A percentile compares a stretch with the other conserved stretches of the same genome.
These are phyloP conservation scores for Nothoprocta pentlandii DNA, from an alignment of 2,113 vertebrate genomes.

Conservation along the genomic window DNA sequence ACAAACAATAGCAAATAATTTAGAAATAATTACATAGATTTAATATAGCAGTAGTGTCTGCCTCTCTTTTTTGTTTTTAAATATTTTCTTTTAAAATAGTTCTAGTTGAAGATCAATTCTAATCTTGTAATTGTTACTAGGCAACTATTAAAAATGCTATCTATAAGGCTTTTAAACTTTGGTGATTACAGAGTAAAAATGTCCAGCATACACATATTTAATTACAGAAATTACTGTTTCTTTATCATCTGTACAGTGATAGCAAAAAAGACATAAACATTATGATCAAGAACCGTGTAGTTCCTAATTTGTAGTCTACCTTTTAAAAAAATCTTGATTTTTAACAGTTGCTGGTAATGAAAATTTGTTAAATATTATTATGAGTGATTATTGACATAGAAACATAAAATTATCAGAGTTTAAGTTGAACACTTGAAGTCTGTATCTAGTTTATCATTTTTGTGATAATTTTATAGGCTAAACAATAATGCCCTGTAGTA, in stretches of 20 bases:
- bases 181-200: constrained; percentile 37
- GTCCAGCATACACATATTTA: neutral
- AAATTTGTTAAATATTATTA: neutral
- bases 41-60: neutral
- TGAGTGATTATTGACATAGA: neutral
- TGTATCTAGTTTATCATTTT: neutral
- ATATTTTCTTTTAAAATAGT: constrained; percentile 16
- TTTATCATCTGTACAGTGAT: neutral
- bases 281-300: neutral
- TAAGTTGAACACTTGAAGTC: neutral
- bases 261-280: neutral
- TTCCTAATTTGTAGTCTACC: neutral
- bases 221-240: neutral
- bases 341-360: neutral
- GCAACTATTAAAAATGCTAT: constrained; percentile 76
- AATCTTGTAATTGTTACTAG: constrained; percentile 71
- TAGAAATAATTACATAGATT: constrained; percentile 43
- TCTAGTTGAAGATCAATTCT: constrained; percentile 53
- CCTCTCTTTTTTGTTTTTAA: neutral
- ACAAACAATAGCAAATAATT: neutral
- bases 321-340: neutral
- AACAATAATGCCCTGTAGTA: neutral
- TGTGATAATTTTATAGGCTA: neutral
- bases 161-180: constrained; percentile 48
- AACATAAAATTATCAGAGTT: neutral